phyloP scores from a whole-genome alignment of 2,888 invertebrate species.

The Synergus laeviventris region DNA sequence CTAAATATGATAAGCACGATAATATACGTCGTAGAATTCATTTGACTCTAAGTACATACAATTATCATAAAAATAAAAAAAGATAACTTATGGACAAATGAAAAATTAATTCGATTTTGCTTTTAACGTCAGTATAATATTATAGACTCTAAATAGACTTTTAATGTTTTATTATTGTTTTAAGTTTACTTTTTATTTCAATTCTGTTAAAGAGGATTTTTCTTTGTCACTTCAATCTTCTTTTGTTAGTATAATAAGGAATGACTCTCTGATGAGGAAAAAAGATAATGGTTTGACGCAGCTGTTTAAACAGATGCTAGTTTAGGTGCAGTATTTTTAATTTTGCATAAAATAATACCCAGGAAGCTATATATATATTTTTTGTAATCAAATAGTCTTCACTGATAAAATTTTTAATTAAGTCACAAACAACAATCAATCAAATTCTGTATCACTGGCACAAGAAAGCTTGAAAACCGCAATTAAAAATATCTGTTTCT shows the following conservation, averaged over 20 bases:
- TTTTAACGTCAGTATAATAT: background rate
- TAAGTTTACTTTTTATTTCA: background rate
- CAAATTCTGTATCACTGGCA: too few species aligned
- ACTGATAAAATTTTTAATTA: background rate
- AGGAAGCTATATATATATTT: background rate
- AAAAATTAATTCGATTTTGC: background rate
- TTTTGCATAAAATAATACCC: background rate
- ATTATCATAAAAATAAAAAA: background rate
- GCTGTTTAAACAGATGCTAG: background rate
- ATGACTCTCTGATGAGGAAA: background rate
- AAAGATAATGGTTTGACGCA: background rate
- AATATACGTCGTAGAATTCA: conserved; percentile 11
- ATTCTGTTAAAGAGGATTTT: background rate
- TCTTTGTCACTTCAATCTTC: background rate
- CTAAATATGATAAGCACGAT: conserved; percentile 6
- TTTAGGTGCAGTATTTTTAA: background rate
- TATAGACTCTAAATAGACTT: background rate
- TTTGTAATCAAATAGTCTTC: background rate
- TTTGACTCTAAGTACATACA: background rate
- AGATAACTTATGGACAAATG: background rate
- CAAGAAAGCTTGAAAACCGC: too few species aligned
- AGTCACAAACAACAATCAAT: background rate
- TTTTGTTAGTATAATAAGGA: background rate
- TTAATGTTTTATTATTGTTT: background rate
- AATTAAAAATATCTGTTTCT: too few species aligned